These are phyloP conservation scores for Eristalis pertinax DNA, from an alignment of 2,888 invertebrate genomes.

Conservation along the genomic window DNA sequence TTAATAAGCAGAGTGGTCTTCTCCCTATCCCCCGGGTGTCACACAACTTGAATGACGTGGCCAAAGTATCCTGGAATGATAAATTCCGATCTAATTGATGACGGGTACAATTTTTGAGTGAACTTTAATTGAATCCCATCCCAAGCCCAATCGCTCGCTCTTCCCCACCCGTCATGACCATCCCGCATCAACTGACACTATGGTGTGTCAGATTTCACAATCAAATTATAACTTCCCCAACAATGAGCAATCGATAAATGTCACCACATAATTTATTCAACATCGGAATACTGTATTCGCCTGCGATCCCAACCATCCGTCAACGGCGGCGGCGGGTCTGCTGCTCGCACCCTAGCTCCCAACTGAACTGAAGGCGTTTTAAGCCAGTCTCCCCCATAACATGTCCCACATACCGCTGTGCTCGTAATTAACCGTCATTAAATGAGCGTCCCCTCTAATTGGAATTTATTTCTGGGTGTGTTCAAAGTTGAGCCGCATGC, in stretches of 20 bases:
- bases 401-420: background rate
- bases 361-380: background rate
- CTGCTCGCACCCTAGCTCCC: background rate
- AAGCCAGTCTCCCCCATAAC: background rate
- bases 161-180: background rate
- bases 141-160: too few species aligned
- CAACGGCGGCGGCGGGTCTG: background rate
- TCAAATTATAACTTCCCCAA: background rate
- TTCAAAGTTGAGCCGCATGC: background rate
- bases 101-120: too few species aligned
- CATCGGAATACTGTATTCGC: background rate
- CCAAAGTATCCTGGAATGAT: too few species aligned
- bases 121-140: too few species aligned
- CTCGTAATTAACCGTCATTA: background rate
- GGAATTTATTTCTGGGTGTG: constrained; percentile 32
- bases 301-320: background rate
- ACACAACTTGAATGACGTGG: too few species aligned
- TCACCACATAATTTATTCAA: background rate
- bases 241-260: background rate
- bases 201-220: background rate
- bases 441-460: constrained; percentile 8
- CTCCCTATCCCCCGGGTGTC: too few species aligned
- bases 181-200: background rate
- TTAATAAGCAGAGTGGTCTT: too few species aligned
- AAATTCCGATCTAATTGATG: too few species aligned